Base-by-base conservation (phyloP, 2,888 invertebrate genomes). In the Acleris cristana region DNA sequence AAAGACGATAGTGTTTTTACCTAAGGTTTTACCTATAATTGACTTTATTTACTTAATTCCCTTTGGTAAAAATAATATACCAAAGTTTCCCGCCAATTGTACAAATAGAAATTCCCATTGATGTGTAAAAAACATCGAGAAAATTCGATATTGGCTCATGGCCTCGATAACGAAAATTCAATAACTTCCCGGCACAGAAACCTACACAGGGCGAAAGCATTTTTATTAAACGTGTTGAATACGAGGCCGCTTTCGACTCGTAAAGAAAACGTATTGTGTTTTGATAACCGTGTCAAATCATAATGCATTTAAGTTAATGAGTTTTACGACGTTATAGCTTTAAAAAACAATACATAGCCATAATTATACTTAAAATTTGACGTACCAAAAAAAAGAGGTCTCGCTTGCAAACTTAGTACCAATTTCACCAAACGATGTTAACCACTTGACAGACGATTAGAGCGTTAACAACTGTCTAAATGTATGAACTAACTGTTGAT, bases 151-250 rank as follows among this genome's bases (percentile, higher is more conserved):
- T 26, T n/a, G 52, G 16, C 40, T 53, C 64, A 45, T 52, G 64
- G 57, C 52, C 57, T 23, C 44, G 57, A 64, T 56, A 51, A 60
- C 40, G 63, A 45, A 69, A 66, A 66, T 69, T 60, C 68, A 65
- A 70, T 68, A 69, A 65, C 53, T 63, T 44, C 53, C 56, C 34
- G 59, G 52, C 63, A 64, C 52, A 45, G 57, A 52, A 57, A 64
- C 57, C 56, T 44, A 19, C 30, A 18, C 26, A 19, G 19, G 23
- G 18, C 26, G 26, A 30, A 65, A 65, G 49, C 54, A 40, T 60
- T 55, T 59, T 59, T 65, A 51, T 60, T 44, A 21, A 56, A 49
- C 48, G 54, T 44, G 49, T 55, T 60, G 49, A 44, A 34, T 18
- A 48, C 40, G 56, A 45, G 44, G n/a, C 44, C 5, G n/a, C 40